Conservation (phyloP, 2,113 vertebrate genomes). For the Podarcis muralis region DNA sequence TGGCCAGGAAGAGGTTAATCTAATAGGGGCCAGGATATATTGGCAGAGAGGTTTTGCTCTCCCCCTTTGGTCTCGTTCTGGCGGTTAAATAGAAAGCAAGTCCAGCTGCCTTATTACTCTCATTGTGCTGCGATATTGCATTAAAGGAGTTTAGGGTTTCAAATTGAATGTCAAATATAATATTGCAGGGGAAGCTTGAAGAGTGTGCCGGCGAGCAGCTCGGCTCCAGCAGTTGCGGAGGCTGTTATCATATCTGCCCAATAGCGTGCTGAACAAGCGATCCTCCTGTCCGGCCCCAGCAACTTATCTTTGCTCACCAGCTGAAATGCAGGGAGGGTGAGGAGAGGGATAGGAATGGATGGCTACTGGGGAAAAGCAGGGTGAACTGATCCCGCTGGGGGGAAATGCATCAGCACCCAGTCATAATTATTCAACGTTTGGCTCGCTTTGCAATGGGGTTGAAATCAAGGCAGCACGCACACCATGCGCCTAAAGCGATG, state of each 20-base stretch:
- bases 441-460: constrained; percentile 18
- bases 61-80: constrained; percentile 53
- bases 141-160: constrained; percentile 73
- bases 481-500: too few relatives aligned
- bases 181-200: constrained; percentile 67
- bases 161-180: constrained; percentile 77
- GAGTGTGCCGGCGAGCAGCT: constrained; percentile 50
- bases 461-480: not conserved
- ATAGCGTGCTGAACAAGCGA: not conserved
- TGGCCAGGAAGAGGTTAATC: constrained; percentile 54
- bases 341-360: constrained; percentile 26
- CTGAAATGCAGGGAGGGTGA: constrained; percentile 14
- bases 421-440: constrained; percentile 64
- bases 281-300: constrained; percentile 41
- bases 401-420: not conserved
- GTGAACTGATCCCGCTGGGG: constrained; percentile 37
- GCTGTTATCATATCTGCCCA: constrained; percentile 18
- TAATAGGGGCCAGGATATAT: constrained; percentile 27
- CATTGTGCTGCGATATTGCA: constrained; percentile 67
- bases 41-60: not conserved
- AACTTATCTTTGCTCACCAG: constrained; percentile 51
- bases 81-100: constrained; percentile 68
- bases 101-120: constrained; percentile 64
- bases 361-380: constrained; percentile 47
- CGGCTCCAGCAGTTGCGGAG: constrained; percentile 45